phyloP scores from a whole-genome alignment of 92 coral and sea anemone species.

The Zoanthus sansibaricus region DNA sequence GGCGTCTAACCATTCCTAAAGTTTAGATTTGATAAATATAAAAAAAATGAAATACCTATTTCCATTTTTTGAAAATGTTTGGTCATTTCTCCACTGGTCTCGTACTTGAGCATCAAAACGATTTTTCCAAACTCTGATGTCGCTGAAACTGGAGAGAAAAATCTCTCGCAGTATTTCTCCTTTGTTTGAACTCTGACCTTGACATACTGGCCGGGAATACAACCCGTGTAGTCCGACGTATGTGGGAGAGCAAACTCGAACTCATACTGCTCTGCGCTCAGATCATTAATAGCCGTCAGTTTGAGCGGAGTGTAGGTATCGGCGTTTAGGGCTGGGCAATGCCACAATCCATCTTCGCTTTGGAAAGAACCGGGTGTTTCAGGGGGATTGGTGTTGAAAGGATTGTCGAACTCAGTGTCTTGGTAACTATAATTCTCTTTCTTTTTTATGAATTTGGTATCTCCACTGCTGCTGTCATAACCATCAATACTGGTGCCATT shows the following conservation, averaged over 20 bases:
- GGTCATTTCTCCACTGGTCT: conserved; percentile 63
- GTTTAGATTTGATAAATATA: too few species aligned
- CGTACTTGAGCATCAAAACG: conserved; percentile 55
- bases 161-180: conserved; percentile 58
- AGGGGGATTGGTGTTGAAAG: conserved; percentile 68
- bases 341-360: conserved; percentile 45
- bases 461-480: too few species aligned
- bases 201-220: conserved; percentile 73
- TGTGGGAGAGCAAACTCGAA: conserved; percentile 69
- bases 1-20: too few species aligned
- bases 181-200: conserved; percentile 49
- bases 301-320: conserved; percentile 59
- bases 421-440: background rate
- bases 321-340: conserved; percentile 56
- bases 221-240: conserved; percentile 61
- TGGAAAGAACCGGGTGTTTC: conserved; percentile 47
- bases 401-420: conserved; percentile 67
- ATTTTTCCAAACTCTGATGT: conserved; percentile 58
- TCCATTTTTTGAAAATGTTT: conserved; percentile 48
- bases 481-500: too few species aligned
- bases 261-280: conserved; percentile 55
- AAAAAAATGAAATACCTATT: conserved; percentile 34
- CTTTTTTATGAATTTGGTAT: too few species aligned
- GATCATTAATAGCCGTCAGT: conserved; percentile 53
- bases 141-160: conserved; percentile 71